Conservation (phyloP, 2,113 vertebrate genomes). For the Xiphophorus hellerii region DNA sequence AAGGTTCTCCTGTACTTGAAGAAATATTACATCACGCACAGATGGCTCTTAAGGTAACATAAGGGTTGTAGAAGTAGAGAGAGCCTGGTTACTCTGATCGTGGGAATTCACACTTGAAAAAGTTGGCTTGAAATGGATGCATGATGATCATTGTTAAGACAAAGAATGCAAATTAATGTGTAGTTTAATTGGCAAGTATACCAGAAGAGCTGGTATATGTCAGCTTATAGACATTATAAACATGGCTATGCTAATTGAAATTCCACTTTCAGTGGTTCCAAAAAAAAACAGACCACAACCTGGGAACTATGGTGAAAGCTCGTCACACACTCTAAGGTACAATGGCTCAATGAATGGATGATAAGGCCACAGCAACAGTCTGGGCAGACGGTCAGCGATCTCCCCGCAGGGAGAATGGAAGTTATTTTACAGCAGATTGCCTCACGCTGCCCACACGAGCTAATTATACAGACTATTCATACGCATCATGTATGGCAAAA, state of each 20-base stretch:
- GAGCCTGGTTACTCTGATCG: not conserved
- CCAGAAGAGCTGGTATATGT: not conserved
- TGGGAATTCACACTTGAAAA: not conserved
- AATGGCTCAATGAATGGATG: slow-evolving; percentile 52
- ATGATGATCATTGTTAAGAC: not conserved
- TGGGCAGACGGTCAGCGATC: slow-evolving; percentile 70
- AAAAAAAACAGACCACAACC: not conserved
- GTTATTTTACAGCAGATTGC: slow-evolving; percentile 75
- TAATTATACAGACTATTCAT: slow-evolving; percentile 75
- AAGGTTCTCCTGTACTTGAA: not conserved
- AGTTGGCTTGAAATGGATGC: not conserved
- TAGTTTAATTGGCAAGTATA: not conserved
- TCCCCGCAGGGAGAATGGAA: slow-evolving; percentile 59
- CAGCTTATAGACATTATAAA: not conserved
- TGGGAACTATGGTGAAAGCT: slow-evolving; percentile 26
- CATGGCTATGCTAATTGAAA: not conserved
- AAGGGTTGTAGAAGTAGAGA: not conserved
- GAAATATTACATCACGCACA: not conserved
- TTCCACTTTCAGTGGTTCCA: slow-evolving; percentile 21
- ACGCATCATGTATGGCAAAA: slow-evolving; percentile 66
- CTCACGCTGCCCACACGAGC: slow-evolving; percentile 69
- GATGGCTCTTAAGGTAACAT: not conserved
- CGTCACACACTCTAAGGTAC: slow-evolving; percentile 36
- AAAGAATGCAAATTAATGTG: not conserved
- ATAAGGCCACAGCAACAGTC: slow-evolving; percentile 50